These are phyloP conservation scores for Eclectus roratus DNA, from an alignment of 2,113 vertebrate species.

Conservation along the genomic window DNA sequence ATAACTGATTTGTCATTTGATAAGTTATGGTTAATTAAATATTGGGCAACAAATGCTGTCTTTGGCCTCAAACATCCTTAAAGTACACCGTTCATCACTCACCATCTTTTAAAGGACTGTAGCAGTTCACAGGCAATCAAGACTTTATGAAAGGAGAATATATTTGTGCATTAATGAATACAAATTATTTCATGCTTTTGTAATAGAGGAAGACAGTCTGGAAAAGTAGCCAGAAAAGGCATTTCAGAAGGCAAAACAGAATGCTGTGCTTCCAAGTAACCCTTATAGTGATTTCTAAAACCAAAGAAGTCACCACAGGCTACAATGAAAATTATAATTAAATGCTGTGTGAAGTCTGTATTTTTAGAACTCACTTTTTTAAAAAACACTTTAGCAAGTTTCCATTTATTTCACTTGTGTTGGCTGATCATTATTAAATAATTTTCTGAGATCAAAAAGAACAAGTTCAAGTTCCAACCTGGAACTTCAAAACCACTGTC, in stretches of 20 bases:
- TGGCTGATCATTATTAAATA: background rate
- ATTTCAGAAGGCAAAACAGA: background rate
- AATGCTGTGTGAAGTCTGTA: background rate
- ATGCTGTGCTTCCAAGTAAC: background rate
- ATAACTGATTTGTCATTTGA: background rate
- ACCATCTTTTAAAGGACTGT: constrained; percentile 39
- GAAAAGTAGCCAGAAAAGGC: background rate
- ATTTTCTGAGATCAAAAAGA: background rate
- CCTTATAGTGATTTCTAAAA: background rate
- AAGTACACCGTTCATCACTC: constrained; percentile 54
- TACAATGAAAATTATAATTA: background rate
- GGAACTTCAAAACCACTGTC: background rate
- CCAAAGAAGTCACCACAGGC: background rate
- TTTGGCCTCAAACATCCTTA: constrained; percentile 46
- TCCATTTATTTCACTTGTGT: background rate
- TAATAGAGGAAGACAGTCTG: background rate
- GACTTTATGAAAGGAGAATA: constrained; percentile 20
- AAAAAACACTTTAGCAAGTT: background rate
- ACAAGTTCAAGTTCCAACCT: background rate
- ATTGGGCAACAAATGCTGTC: constrained; percentile 11
- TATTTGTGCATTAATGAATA: constrained; percentile 33
- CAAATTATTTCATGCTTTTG: constrained; percentile 6
- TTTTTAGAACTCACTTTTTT: background rate
- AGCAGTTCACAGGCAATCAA: constrained; percentile 50
- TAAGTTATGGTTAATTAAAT: constrained; percentile 45